Base-by-base conservation (phyloP, 2,797 vertebrate species). In the Botia kubotai region DNA sequence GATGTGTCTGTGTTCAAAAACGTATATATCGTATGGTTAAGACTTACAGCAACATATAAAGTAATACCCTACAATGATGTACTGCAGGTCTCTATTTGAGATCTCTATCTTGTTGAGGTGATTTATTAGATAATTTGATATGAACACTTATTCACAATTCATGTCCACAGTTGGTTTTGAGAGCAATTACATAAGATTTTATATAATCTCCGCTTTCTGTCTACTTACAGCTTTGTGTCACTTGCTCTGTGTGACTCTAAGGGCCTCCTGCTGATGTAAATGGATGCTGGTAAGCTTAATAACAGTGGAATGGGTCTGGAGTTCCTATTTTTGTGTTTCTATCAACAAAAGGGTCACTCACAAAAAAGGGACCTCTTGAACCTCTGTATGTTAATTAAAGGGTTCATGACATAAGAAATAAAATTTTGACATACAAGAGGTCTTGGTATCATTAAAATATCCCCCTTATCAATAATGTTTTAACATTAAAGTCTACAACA, bases 311-410 rank as follows among this genome's bases (percentile, higher is more conserved):
- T 36, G 0, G 13, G 73, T 46, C 60, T 2, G 57, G 11, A 57
- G 60, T 60, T 53, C 16, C 5, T 46, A 58, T 62, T 63, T 83
- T 72, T 43, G 58, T 75, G 72, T 77, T 83, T 72, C 73, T 72
- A 65, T 60, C 62, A 67, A 83, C 77, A 83, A 77, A 75, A 71
- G 77, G 13, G 39, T 68, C 8, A 23, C 68, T 80, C 82, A 80
- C 52, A 66, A 70, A 83, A 73, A 39, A 26, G 23, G 72, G 1
- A 55, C 58, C 39, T 0, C 10, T 12, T 6, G 4, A 76, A 57
- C 52, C 81, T 65, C 29, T 62, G 43, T 1, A 0, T 72, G 66
- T 79, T 72, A 72, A 86, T 81, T 78, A 83, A 81, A 7, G 39
- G 8, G 39, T 4, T 43, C 39, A 43, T 7, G 39, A 7, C 39